Evolutionary conservation across 2,888 invertebrate species (phyloP), one percentile per base, ranked within the genome.

Genomic region (Leptopilina syphax): DNA sequence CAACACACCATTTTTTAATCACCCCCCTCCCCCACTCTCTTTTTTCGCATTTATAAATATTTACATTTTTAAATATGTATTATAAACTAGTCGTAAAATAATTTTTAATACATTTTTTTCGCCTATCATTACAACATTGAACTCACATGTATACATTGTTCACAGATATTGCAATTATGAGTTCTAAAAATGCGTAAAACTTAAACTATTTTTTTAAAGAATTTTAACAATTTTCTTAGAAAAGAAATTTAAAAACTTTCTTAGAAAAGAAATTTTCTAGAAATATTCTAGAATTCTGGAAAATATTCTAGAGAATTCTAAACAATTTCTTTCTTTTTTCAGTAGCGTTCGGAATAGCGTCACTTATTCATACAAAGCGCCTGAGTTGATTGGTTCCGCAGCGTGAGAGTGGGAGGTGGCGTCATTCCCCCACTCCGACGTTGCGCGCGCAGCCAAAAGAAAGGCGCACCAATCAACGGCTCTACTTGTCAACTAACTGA

Each of bases 1-100:
- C 79, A 34, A 84, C 34, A 67, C 79, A 80, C 83, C 79, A 83
- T 70, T 65, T 79, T 83, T 57, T 34, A 34, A 34, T 34, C 34
- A 34, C 34, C 34, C 34, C 34, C 34, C 34, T 34, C 3, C 66
- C 50, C 50, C 50, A 50, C 50, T 83, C 60, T 81, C 47, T 79
- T 73, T 73, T 77, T 78, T 76, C 41, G 44, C 77, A 80, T 63
- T 18, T 60, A 60, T 60, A 18, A 13, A 12, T 57, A n/a, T 60
- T 34, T 34, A 34, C 34, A n/a, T 60, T 60, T 60, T 34, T 34
- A 34, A 34, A n/a, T 78, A 67, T 65, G 68, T 77, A 54, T 50
- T 50, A 60, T 77, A 44, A 6, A 44, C 18, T 44, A 44, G 34
- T 34, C 34, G 34, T 34, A 34, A 34, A 34, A 34, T 34, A 34